These are phyloP conservation scores for Anoplius nigerrimus DNA, from an alignment of 2,888 invertebrate species.

Conservation along the genomic window DNA sequence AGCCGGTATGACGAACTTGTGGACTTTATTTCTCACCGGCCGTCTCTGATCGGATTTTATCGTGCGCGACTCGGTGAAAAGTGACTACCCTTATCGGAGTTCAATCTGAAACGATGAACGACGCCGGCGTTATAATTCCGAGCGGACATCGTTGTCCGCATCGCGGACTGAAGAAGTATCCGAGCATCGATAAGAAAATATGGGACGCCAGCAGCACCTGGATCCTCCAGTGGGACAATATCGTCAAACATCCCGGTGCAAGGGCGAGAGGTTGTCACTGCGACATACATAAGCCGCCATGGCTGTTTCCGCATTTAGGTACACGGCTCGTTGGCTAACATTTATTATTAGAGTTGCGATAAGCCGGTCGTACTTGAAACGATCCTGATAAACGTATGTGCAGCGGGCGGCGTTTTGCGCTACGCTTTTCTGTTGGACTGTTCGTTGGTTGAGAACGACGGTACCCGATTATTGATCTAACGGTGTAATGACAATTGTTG, in stretches of 20 bases:
- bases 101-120: slow-evolving; percentile 56
- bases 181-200: slow-evolving; percentile 72
- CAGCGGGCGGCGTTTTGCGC: too few species aligned
- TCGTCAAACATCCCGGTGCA: slow-evolving; percentile 76
- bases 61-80: neutral
- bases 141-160: slow-evolving; percentile 66
- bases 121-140: slow-evolving; percentile 55
- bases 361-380: too few species aligned
- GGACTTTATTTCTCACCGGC: too few species aligned
- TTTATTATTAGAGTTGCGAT: too few species aligned
- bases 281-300: slow-evolving; percentile 73
- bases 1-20: too few species aligned
- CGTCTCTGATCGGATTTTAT: too few species aligned
- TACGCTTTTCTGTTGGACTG: too few species aligned
- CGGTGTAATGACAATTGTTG: too few species aligned
- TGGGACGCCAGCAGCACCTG: slow-evolving; percentile 77
- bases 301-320: slow-evolving; percentile 72
- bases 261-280: slow-evolving; percentile 74
- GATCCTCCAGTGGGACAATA: slow-evolving; percentile 77
- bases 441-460: too few species aligned
- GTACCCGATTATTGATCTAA: too few species aligned
- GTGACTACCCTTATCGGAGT: neutral
- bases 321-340: slow-evolving; percentile 29
- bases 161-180: slow-evolving; percentile 70
- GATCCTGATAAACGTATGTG: too few species aligned